These are phyloP conservation scores for Ichneumon xanthorius DNA, from an alignment of 2,888 invertebrate genomes.

Conservation along the genomic window DNA sequence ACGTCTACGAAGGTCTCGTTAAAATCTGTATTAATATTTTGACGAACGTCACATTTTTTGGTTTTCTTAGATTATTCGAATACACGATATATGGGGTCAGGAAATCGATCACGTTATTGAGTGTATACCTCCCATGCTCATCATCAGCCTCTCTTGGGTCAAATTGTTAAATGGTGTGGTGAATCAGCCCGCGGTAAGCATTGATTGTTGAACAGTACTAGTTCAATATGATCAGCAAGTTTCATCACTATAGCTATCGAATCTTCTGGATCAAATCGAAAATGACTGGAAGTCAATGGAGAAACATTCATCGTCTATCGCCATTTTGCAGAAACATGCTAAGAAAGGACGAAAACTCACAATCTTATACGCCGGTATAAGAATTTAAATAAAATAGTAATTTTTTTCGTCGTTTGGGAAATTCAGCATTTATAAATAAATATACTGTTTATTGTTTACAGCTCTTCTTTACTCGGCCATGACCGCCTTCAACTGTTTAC, in stretches of 20 bases:
- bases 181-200: slow-evolving; percentile 32
- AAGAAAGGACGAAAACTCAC: slow-evolving; percentile 30
- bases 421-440: background rate
- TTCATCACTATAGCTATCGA: slow-evolving; percentile 20
- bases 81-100: slow-evolving; percentile 20
- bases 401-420: no score
- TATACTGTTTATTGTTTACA: background rate
- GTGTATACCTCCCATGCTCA: slow-evolving; percentile 10
- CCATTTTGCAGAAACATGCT: slow-evolving; percentile 41
- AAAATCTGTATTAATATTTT: no score
- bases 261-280: slow-evolving; percentile 10
- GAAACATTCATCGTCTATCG: slow-evolving; percentile 17
- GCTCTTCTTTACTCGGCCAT: slow-evolving; percentile 29
- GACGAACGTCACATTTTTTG: no score
- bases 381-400: background rate
- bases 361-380: slow-evolving; percentile 24
- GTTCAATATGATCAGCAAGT: background rate
- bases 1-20: no score
- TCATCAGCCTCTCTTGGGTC: slow-evolving; percentile 9
- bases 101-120: slow-evolving; percentile 30
- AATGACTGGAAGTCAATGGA: slow-evolving; percentile 42
- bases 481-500: slow-evolving; percentile 32
- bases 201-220: background rate
- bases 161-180: slow-evolving; percentile 28
- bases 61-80: background rate